These are phyloP conservation scores for Perithous albicinctus DNA, from an alignment of 2,888 invertebrate species.

Conservation along the genomic window DNA sequence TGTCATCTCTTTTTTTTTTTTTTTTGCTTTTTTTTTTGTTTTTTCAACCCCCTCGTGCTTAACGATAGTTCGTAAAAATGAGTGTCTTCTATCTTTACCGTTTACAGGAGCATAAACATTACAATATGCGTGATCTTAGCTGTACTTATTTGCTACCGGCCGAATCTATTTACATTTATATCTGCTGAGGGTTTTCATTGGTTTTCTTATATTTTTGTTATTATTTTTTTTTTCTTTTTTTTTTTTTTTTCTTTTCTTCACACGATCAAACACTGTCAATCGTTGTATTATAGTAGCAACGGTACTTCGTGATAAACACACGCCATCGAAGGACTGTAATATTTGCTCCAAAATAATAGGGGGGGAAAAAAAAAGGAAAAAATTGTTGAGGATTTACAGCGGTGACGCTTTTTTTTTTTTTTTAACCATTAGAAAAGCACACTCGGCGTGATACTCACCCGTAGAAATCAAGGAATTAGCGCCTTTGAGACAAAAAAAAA, in stretches of 20 bases:
- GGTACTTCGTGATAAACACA: slow-evolving; percentile 24
- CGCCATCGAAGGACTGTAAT: slow-evolving; percentile 2
- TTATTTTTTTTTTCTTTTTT: not conserved
- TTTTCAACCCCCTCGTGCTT: not conserved
- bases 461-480: slow-evolving; percentile 17
- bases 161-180: slow-evolving; percentile 62
- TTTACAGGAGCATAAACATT: slow-evolving; percentile 49
- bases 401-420: no score
- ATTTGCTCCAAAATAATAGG: not conserved
- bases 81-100: slow-evolving; percentile 35
- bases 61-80: slow-evolving; percentile 48
- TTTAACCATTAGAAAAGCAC: slow-evolving; percentile 34
- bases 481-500: slow-evolving; percentile 12
- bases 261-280: slow-evolving; percentile 52
- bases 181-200: slow-evolving; percentile 2
- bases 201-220: slow-evolving; percentile 11
- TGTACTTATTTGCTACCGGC: slow-evolving; percentile 65
- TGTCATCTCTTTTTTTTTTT: slow-evolving; percentile 33
- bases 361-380: not conserved
- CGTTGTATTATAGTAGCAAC: slow-evolving; percentile 54
- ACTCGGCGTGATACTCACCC: slow-evolving; percentile 41
- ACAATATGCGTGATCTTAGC: slow-evolving; percentile 48
- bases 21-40: slow-evolving; percentile 19
- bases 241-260: not conserved
- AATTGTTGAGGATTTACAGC: not conserved